Base-by-base conservation (phyloP, 2,888 invertebrate species). In the Drosophila austrosaltans region DNA sequence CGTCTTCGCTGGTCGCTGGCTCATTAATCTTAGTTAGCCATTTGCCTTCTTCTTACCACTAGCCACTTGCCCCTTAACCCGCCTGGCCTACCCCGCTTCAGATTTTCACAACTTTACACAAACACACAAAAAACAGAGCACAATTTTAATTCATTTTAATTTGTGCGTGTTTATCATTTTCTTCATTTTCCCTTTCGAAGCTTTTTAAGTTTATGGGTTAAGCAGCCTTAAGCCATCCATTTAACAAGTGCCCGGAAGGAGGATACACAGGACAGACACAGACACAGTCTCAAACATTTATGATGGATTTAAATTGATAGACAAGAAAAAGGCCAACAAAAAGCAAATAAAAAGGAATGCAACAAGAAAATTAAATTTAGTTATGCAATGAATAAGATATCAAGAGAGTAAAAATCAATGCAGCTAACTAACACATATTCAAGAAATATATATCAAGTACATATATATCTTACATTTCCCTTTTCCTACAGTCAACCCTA, bases 61-160 rank as follows among this genome's bases (percentile, higher is more conserved):
- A 25, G 39, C 56, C 39, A 42, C 8, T 5, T 48, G 36, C 22
- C 53, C 22, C 28, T 67, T 66, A 68, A 16, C 16, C 16, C 16
- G 16, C 16, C 16, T 16, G 16, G 0, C 16, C 16, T 16, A 16
- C 16, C 59, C 54, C 65, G 25, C 66, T 77, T 62, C 65, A 70
- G 76, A 66, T 74, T 78, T 73, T 69, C 69, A 75, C 67, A 75
- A 70, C 59, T 78, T 75, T 60, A 63, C 70, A 76, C 80, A 74
- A 57, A 48, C 10, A 48, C 22, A 48, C 44, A 22, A 22, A 10
- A 22, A 48, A 48, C 10, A 48, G 10, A 25, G 36, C 7, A 36
- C 8, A 39, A 53, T 74, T 78, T 85, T 78, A 82, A 82, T 85
- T 72, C 77, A 56, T 66, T 82, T 82, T 75, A 76, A 85, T 82